These are phyloP conservation scores for Limnothrissa miodon DNA, from an alignment of 2,113 vertebrate genomes.

Conservation along the genomic window DNA sequence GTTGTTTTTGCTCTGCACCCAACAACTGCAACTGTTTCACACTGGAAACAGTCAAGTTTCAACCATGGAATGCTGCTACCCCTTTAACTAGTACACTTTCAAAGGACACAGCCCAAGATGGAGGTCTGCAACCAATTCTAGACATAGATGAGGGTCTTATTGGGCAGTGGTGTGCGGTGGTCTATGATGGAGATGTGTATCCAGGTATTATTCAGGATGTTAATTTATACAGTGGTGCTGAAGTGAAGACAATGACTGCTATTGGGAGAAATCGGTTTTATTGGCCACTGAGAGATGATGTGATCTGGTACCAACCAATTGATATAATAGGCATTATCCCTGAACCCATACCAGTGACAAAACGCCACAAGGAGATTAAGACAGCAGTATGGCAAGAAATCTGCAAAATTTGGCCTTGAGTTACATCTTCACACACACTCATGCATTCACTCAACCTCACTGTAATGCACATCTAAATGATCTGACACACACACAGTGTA, in stretches of 20 bases:
- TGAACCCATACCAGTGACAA: not conserved
- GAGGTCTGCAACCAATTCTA: constrained; percentile 18
- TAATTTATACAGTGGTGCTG: not conserved
- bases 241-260: not conserved
- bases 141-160: no score
- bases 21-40: no score
- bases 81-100: no score
- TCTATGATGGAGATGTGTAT: no score
- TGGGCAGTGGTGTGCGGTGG: no score
- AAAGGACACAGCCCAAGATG: not conserved
- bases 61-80: no score
- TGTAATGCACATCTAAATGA: no score
- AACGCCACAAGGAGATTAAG: not conserved
- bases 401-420: not conserved
- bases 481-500: no score
- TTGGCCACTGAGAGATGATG: not conserved
- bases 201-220: not conserved
- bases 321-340: not conserved
- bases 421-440: not conserved
- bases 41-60: no score
- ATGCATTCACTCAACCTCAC: not conserved
- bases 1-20: no score
- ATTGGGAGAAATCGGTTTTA: not conserved
- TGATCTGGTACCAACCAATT: not conserved
- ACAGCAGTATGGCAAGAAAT: not conserved